A percentile compares a stretch with the other conserved stretches of the same genome.
phyloP scores from a whole-genome alignment of 2,113 vertebrate genomes.

The Ciconia stormi region DNA sequence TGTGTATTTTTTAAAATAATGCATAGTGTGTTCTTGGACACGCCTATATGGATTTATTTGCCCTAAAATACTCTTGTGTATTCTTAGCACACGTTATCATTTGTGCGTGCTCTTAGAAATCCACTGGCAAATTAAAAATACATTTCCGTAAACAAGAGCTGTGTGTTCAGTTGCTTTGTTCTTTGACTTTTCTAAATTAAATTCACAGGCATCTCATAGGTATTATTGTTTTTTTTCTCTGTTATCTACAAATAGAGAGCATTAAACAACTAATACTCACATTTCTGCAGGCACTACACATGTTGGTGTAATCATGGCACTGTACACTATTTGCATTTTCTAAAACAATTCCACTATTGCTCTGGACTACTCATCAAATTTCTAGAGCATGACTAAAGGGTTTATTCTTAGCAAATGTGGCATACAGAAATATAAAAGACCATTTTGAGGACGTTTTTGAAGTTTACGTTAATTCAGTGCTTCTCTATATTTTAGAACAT shows the following conservation, averaged over 20 bases:
- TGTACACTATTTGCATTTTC: background rate
- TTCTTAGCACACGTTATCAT: fast-evolving
- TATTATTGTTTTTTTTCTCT: background rate
- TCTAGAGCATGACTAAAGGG: constrained; percentile 53
- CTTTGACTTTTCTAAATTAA: background rate
- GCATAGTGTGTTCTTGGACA: background rate
- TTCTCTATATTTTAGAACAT: background rate
- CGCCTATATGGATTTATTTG: background rate
- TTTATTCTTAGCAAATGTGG: constrained; percentile 30
- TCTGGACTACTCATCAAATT: constrained; percentile 9
- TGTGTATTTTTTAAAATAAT: background rate
- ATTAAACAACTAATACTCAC: background rate
- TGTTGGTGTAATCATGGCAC: background rate
- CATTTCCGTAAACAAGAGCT: background rate
- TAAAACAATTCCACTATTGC: constrained; percentile 25
- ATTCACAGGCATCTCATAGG: background rate
- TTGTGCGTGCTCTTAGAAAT: background rate
- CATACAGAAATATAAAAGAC: background rate
- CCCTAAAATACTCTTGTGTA: background rate
- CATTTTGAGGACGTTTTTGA: background rate
- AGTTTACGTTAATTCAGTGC: background rate
- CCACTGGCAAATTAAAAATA: background rate
- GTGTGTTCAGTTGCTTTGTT: background rate
- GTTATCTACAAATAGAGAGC: fast-evolving
- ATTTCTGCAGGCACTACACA: background rate